Percentiles rank a stretch among this genome's conserved stretches.
These are phyloP conservation scores for Amphimallon solstitiale DNA, from an alignment of 2,888 invertebrate genomes.

Conservation along the genomic window DNA sequence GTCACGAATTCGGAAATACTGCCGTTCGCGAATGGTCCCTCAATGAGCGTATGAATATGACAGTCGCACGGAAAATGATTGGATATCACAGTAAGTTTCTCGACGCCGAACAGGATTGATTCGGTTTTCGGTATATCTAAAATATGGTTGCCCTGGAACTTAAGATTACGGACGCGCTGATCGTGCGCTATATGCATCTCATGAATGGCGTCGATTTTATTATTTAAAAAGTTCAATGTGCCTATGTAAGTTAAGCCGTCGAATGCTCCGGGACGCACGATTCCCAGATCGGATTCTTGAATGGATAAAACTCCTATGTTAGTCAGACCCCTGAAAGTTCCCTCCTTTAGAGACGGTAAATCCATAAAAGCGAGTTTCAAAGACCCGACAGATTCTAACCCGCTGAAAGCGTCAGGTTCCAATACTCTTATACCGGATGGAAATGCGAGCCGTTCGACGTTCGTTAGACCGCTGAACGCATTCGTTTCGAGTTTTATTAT, in stretches of 20 bases:
- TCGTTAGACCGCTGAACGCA: constrained; percentile 85
- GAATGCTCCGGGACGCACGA: constrained; percentile 79
- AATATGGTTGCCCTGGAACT: constrained; percentile 85
- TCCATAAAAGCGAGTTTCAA: constrained; percentile 88
- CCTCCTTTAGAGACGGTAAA: constrained; percentile 73
- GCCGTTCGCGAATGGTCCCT: constrained; percentile 78
- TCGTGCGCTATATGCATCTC: constrained; percentile 77
- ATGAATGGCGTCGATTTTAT: constrained; percentile 85
- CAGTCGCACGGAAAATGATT: constrained; percentile 92
- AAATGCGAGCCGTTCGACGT: constrained; percentile 84
- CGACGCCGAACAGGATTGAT: constrained; percentile 76
- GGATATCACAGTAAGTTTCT: constrained; percentile 75
- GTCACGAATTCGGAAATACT: constrained; percentile 74
- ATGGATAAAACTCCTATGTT: constrained; percentile 80
- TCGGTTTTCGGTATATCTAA: constrained; percentile 78
- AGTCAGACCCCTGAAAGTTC: constrained; percentile 80
- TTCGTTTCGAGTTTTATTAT: constrained; percentile 81
- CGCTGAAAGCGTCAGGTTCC: constrained; percentile 83
- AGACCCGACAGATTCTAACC: constrained; percentile 83
- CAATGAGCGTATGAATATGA: constrained; percentile 79
- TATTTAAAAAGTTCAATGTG: constrained; percentile 80
- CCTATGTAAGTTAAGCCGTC: constrained; percentile 79
- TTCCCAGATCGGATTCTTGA: constrained; percentile 84
- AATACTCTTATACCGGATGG: constrained; percentile 82
- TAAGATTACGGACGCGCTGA: constrained; percentile 76